Percentiles rank a stretch among this genome's conserved stretches.
Evolutionary conservation across 1,140 invertebrate genomes (phyloP).

Genomic region (Meloidogyne exigua): DNA sequence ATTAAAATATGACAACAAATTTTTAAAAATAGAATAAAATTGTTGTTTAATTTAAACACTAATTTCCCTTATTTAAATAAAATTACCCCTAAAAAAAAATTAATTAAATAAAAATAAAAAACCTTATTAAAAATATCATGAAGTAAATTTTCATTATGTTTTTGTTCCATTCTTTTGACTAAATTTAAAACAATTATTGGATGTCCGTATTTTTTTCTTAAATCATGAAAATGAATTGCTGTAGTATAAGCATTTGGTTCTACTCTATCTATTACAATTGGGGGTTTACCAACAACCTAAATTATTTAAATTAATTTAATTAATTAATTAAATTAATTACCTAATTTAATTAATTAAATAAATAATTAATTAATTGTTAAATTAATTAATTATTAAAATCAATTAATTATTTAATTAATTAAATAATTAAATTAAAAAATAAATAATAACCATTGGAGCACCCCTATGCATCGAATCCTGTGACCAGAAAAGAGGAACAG

Average conservation of each 20-base stretch:
- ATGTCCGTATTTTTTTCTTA: constrained; percentile 55
- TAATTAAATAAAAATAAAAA: constrained; percentile 6
- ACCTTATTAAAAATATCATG: constrained; percentile 60
- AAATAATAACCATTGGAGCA: not conserved
- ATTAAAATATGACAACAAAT: too few relatives aligned
- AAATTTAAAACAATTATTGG: constrained; percentile 62
- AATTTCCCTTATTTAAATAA: too few relatives aligned
- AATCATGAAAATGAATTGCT: constrained; percentile 54
- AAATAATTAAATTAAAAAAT: not conserved
- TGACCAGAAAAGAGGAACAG: constrained; percentile 63
- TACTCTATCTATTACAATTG: constrained; percentile 54
- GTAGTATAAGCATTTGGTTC: constrained; percentile 61
- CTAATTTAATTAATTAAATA: too few relatives aligned
- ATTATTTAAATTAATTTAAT: too few relatives aligned
- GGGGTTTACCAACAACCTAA: constrained; percentile 60
- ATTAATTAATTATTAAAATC: too few relatives aligned
- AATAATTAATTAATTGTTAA: too few relatives aligned
- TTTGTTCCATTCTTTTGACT: constrained; percentile 58
- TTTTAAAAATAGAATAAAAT: too few relatives aligned
- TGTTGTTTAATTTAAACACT: too few relatives aligned
- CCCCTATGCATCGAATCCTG: constrained; percentile 55
- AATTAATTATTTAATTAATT: too few relatives aligned
- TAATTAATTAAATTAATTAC: too few relatives aligned
- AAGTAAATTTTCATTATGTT: constrained; percentile 54
- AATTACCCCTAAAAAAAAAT: not conserved